Percentiles rank a stretch among this genome's conserved stretches.
Evolutionary conservation across 2,113 vertebrate species (phyloP).

Genomic region (Nothobranchius furzeri): DNA sequence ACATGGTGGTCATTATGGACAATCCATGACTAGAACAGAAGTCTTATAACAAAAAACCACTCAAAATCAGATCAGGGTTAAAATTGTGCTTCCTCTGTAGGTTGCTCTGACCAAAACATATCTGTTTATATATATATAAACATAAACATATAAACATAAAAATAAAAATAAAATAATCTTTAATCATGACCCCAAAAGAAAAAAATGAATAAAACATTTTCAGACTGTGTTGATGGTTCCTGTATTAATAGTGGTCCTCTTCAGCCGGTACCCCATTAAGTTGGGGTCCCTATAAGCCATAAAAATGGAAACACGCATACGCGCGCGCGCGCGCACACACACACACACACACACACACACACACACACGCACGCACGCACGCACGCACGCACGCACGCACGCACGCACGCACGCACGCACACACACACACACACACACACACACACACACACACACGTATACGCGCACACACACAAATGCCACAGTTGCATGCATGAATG

Average conservation of each 20-base stretch:
- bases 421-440: neutral
- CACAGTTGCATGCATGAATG: neutral
- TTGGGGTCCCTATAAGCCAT: neutral
- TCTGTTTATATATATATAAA: too few species aligned
- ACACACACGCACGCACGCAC: neutral
- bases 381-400: neutral
- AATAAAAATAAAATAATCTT: too few species aligned
- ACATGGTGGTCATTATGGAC: too few species aligned
- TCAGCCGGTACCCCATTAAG: neutral
- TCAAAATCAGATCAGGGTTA: too few species aligned
- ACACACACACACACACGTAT: neutral
- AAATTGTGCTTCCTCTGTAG: too few species aligned
- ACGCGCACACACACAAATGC: constrained; percentile 1
- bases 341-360: neutral
- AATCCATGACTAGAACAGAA: too few species aligned
- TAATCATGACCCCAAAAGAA: too few species aligned
- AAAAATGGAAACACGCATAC: neutral
- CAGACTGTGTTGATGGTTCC: too few species aligned
- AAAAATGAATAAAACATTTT: too few species aligned
- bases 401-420: neutral
- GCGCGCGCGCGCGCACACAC: neutral
- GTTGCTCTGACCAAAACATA: too few species aligned
- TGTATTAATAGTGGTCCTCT: neutral
- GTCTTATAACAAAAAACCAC: too few species aligned
- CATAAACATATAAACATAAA: too few species aligned